Base-by-base conservation (phyloP, 2,888 invertebrate species). In the Platerodrilus igneus region DNA sequence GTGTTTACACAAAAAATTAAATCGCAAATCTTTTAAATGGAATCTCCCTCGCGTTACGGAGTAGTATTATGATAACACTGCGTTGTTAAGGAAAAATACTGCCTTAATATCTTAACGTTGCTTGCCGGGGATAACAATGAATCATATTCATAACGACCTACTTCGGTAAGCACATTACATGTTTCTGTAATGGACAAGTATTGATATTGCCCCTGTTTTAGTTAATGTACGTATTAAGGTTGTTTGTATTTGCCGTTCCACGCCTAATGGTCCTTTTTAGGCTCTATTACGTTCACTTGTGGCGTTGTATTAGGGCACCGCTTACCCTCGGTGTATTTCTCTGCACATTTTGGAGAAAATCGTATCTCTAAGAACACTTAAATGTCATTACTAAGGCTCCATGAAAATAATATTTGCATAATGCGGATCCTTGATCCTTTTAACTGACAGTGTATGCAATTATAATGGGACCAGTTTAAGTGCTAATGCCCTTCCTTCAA, bases 21-120 rank as follows among this genome's bases (percentile, higher is more conserved):
- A 60, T 57, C 59, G 59, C 60, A 62, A 63, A 62, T 61, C 60
- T 61, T 59, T 57, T 57, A 58, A 63, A 60, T 58, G 59, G 59
- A 56, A 55, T 55, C 54, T 53, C 49, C 46, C 47, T 36, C 50
- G 38, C 50, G 50, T 47, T 52, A 53, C 52, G 45, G 50, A 52
- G 55, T 41, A 50, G 55, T 58, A 59, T 62, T 59, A 59, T 56
- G 58, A 60, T 60, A 59, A 59, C 59, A 53, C 49, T 47, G 37
- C 50, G 56, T 56, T 57, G 53, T 58, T 56, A 56, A 51, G 45
- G 50, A 59, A 56, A 59, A 57, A 57, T 57, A 57, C 56, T 47
- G 54, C 58, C 50, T 55, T 58, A 59, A 59, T 59, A 57, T 59
- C 59, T 58, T 54, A 57, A 49, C 52, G 52, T 37, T 50, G 50